Conservation (phyloP, 2,888 invertebrate genomes). For the Caenorhabditis parvicauda region DNA sequence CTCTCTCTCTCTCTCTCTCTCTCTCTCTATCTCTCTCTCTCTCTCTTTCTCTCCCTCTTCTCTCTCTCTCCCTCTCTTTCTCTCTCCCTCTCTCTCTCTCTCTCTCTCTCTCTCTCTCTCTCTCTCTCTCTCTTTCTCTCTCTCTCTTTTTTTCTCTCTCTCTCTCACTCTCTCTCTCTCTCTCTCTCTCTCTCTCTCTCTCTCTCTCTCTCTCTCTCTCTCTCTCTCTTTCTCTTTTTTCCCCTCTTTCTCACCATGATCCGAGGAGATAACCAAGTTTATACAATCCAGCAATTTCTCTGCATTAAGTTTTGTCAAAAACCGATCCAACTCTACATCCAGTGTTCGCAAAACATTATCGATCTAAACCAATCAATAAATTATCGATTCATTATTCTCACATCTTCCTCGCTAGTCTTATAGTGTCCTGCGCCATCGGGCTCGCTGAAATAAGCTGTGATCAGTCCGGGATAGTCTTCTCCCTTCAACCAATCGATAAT, state of each 20-base stretch:
- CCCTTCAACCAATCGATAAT: conserved; percentile 38
- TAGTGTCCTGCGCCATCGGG: conserved; percentile 55
- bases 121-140: too few relatives aligned
- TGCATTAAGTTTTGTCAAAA: conserved; percentile 39
- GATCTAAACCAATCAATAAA: conserved; percentile 27
- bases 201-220: too few relatives aligned
- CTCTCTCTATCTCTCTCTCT: too few relatives aligned
- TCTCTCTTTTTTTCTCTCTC: too few relatives aligned
- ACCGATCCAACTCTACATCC: conserved; percentile 42
- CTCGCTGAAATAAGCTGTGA: conserved; percentile 57
- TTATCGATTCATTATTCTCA: too few relatives aligned
- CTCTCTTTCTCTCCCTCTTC: too few relatives aligned
- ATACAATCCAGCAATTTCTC: conserved; percentile 50
- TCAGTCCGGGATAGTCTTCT: conserved; percentile 43
- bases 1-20: conserved; percentile 8
- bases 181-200: too few relatives aligned
- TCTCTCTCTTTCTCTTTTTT: too few relatives aligned
- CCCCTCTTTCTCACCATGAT: conserved; percentile 42
- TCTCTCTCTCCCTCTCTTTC: too few relatives aligned
- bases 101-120: too few relatives aligned
- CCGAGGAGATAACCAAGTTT: conserved; percentile 52
- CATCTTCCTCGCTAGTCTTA: conserved; percentile 16
- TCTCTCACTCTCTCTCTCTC: too few relatives aligned
- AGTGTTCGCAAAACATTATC: conserved; percentile 40
- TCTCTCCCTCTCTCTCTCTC: too few relatives aligned